phyloP scores from a whole-genome alignment of 1,140 invertebrate genomes.

The Drosophila trapezifrons region DNA sequence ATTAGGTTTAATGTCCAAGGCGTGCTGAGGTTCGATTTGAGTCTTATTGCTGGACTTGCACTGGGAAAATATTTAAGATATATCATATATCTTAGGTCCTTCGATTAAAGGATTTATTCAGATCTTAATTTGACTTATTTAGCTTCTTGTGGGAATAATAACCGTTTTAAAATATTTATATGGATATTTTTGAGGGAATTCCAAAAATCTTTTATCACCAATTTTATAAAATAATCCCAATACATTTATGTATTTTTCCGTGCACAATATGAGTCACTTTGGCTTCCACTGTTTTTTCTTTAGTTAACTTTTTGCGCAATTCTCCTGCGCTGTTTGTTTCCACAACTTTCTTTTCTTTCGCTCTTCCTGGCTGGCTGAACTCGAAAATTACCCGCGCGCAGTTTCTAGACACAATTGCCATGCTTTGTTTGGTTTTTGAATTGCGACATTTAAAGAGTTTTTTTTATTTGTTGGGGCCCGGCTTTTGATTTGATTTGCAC shows the following conservation, averaged over 20 bases:
- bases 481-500: constrained; percentile 67
- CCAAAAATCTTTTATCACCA: not conserved
- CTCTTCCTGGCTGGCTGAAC: constrained; percentile 66
- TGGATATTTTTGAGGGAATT: not conserved
- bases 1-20: constrained; percentile 52
- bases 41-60: constrained; percentile 21
- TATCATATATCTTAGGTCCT: too few species aligned
- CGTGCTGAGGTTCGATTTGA: constrained; percentile 58
- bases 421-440: constrained; percentile 61
- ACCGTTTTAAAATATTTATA: not conserved
- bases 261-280: constrained; percentile 39
- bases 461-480: constrained; percentile 33
- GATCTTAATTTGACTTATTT: not conserved
- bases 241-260: not conserved
- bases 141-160: too few species aligned
- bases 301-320: constrained; percentile 60
- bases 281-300: constrained; percentile 7
- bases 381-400: constrained; percentile 40
- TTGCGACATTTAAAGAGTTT: constrained; percentile 33
- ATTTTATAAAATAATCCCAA: not conserved
- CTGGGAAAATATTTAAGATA: not conserved
- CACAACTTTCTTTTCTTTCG: constrained; percentile 69
- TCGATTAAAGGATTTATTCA: not conserved
- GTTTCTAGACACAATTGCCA: constrained; percentile 59
- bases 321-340: constrained; percentile 25